Base-by-base conservation (phyloP, 2,888 invertebrate genomes). In the Diarsia dahlii region DNA sequence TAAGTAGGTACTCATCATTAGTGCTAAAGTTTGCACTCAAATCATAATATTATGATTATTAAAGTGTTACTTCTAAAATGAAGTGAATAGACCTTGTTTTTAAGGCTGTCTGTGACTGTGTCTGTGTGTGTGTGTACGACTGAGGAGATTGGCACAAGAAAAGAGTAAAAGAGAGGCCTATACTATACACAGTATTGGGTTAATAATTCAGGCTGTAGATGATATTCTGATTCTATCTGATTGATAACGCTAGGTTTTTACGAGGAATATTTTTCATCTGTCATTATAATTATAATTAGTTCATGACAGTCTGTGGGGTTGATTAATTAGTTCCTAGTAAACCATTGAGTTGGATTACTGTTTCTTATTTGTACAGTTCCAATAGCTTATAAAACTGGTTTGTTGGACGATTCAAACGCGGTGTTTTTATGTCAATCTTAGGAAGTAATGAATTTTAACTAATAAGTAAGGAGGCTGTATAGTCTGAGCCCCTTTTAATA, bases 371-470 rank as follows among this genome's bases (percentile, higher is more conserved):
- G 46, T 65, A 9, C 28, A 64, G 48, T 67, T 23, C 18, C 12
- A 52, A 39, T 28, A 65, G 12, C 10, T n/a, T 3, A 18, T 0
- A 50, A 60, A 79, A 79, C 80, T 1, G 34, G 74, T 74, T 80
- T 56, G 12, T 45, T 46, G 39, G 64, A 39, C 34, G 48, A 15
- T 74, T 34, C 50, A n/a, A 48, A 45, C 15, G 8, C 9, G 15
- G n/a, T 54, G 15, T 71, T 64, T 63, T 45, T 8, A 58, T n/a
- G 46, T 52, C 34, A 72, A 50, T 73, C 39, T 58, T 54, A 34
- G 56, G 23, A 52, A n/a, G 20, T 62, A 52, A 58, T 64, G 6
- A 60, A 71, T 60, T 56, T 13, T 48, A 23, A 58, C 13, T 28
- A 12, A 18, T 13, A 23, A 39, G 5, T 20, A 0, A 12, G 20